Conservation (phyloP, 2,888 invertebrate genomes). For the Esperia sulphurella region DNA sequence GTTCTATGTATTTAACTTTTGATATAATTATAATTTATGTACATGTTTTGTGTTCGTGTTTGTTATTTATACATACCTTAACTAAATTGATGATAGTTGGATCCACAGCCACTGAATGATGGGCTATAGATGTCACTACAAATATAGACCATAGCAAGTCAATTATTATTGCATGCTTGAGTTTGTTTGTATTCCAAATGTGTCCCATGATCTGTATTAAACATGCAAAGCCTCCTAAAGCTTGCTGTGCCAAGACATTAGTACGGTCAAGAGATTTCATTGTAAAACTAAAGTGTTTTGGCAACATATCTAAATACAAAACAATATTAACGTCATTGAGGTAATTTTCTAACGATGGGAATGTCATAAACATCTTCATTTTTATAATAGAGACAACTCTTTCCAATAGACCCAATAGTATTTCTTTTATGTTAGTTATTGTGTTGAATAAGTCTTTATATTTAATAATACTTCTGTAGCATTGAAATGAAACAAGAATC, state of each 20-base stretch:
- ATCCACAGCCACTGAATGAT: conserved; percentile 36
- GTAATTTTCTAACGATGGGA: conserved; percentile 59
- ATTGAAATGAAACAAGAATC: conserved; percentile 51
- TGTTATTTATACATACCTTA: conserved; percentile 47
- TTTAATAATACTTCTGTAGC: conserved; percentile 45
- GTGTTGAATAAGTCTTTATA: conserved; percentile 53
- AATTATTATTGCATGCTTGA: conserved; percentile 52
- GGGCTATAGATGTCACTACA: conserved; percentile 45
- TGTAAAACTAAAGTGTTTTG: conserved; percentile 41
- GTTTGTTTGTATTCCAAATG: conserved; percentile 53
- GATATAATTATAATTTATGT: conserved; percentile 3
- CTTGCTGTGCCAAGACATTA: conserved; percentile 51
- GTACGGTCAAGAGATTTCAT: conserved; percentile 36
- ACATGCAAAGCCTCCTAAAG: conserved; percentile 57
- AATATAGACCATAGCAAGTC: conserved; percentile 64
- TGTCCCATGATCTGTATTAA: conserved; percentile 63
- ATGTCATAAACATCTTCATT: conserved; percentile 63
- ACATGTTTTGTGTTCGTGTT: neutral
- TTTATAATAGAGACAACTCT: conserved; percentile 58
- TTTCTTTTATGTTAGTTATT: conserved; percentile 50
- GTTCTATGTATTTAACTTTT: neutral
- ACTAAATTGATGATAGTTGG: conserved; percentile 44
- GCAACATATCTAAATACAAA: conserved; percentile 35
- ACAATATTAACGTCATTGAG: conserved; percentile 43
- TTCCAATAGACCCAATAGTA: conserved; percentile 48